phyloP scores from a whole-genome alignment of 2,113 vertebrate species.

The Campylomormyrus tamandua region DNA sequence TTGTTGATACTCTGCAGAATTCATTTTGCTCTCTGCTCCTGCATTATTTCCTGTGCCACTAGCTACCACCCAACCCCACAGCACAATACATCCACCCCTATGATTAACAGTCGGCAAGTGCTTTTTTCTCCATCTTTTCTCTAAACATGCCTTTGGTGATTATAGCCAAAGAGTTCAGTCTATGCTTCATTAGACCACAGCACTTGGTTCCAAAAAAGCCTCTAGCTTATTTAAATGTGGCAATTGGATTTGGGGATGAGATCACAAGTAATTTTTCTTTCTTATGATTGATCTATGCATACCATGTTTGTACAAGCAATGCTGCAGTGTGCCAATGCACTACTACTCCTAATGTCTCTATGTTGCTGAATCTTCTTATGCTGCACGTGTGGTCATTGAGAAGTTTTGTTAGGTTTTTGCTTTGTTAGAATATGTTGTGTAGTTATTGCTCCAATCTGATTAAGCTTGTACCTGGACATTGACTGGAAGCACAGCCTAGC shows the following conservation, averaged over 20 bases:
- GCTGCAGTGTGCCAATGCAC: background rate
- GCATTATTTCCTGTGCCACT: background rate
- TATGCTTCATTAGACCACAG: background rate
- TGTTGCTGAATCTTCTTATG: background rate
- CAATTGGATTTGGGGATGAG: background rate
- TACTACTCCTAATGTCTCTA: background rate
- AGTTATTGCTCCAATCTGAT: background rate
- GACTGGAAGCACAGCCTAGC: background rate
- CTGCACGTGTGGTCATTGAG: background rate
- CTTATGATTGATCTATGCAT: background rate
- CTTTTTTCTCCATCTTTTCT: background rate
- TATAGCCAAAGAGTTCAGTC: background rate
- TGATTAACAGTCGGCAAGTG: background rate
- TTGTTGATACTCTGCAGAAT: background rate
- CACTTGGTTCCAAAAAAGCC: background rate
- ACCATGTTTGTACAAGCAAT: background rate
- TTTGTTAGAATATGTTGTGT: background rate
- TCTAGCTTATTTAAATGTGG: background rate
- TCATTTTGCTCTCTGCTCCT: background rate
- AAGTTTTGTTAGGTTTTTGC: background rate
- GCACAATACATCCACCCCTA: background rate
- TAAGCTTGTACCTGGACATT: background rate
- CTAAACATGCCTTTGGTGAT: background rate
- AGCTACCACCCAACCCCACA: background rate
- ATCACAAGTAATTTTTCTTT: background rate